Evolutionary conservation across 2,797 vertebrate species (phyloP), one percentile per base, ranked within the genome.

Genomic region (Paramormyrops hopkinsi): DNA sequence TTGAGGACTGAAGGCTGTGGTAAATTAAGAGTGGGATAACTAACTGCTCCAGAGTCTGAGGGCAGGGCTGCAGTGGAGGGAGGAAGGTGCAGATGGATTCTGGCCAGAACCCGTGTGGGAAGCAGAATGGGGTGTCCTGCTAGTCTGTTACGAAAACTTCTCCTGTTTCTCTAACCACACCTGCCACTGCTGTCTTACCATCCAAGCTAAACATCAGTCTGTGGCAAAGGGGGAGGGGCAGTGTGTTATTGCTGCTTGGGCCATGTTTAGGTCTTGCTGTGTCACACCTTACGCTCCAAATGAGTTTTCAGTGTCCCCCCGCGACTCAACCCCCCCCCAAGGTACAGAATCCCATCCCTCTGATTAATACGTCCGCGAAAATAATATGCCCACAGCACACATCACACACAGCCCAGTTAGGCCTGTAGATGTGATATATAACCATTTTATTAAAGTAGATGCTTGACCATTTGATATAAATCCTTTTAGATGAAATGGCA

Each of bases 401-500:
- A 51, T 48, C 22, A 14, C 44, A 50, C 44, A 85, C 83, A 25
- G 46, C 83, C 48, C 46, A 51, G 82, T 48, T 29, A 51, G 46
- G 25, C 46, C 25, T 53, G n/a, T 14, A 51, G 48, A 50, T 51
- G 7, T 85, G 83, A 85, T 50, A 85, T 85, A 51, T 25, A 85
- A 85, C 25, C 83, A 85, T 85, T 29, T 85, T 29, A 86, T 54
- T 86, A 86, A 86, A 86, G 51, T 56, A 37, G 85, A 86, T 86
- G 11, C 25, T 19, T 37, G 50, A 25, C 85, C 17, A 22, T 37
- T 33, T 51, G 14, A 41, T 56, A 86, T 19, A 86, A 86, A 85
- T 33, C n/a, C 50, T 86, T 56, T 86, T n/a, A 37, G 85, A 54
- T 56, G 51, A 86, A 86, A 54, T 56, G 85, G 17, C 25, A 54